Percentiles rank a stretch among this genome's conserved stretches.
These are phyloP conservation scores for Hyla sarda DNA, from an alignment of 2,113 vertebrate species.

Conservation along the genomic window DNA sequence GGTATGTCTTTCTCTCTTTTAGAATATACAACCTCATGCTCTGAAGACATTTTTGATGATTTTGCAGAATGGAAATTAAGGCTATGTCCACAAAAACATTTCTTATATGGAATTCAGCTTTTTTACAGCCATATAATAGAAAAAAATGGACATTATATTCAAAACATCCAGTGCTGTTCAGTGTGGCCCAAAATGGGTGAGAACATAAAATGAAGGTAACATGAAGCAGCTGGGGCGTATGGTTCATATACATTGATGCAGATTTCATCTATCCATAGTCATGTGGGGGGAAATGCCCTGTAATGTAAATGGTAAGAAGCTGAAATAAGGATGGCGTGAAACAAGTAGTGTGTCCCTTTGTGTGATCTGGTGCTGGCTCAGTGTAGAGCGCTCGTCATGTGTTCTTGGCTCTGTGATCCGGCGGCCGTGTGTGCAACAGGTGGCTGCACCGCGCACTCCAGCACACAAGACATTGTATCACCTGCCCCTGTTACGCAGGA, in stretches of 20 bases:
- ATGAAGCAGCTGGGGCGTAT: background rate
- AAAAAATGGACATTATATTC: background rate
- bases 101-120: background rate
- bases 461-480: constrained; percentile 33
- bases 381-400: background rate
- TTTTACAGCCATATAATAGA: background rate
- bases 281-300: background rate
- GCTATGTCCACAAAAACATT: background rate
- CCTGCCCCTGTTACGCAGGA: constrained; percentile 51
- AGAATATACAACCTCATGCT: background rate
- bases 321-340: background rate
- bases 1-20: background rate
- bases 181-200: background rate
- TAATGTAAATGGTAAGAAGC: background rate
- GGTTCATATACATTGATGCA: background rate
- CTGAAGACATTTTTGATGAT: background rate
- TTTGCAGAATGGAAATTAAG: background rate
- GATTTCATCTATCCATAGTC: background rate
- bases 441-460: constrained; percentile 7
- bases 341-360: background rate
- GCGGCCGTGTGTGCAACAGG: constrained; percentile 27
- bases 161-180: background rate
- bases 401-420: constrained; percentile 29
- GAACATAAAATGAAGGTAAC: background rate
- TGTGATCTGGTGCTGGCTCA: background rate